These are phyloP conservation scores for Augochlorella aurata DNA, from an alignment of 2,888 invertebrate genomes.

Conservation along the genomic window DNA sequence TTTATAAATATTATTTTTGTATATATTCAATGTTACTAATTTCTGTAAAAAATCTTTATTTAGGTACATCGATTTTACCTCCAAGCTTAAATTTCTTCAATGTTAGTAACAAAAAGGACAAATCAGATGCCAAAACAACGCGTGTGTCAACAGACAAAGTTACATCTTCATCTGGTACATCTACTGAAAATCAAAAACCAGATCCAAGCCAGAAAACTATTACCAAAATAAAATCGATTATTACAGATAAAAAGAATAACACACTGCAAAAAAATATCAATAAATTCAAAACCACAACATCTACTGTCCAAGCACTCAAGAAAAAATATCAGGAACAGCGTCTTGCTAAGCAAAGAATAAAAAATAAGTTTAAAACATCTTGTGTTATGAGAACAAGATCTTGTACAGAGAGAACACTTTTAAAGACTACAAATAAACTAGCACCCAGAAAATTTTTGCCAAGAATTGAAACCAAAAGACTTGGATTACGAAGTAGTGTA, in stretches of 20 bases:
- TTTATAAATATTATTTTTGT: slow-evolving; percentile 78
- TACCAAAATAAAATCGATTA: slow-evolving; percentile 78
- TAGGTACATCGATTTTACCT: slow-evolving; percentile 88
- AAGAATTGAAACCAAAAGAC: slow-evolving; percentile 70
- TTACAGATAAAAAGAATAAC: slow-evolving; percentile 71
- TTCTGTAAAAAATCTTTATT: slow-evolving; percentile 11
- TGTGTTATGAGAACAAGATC: slow-evolving; percentile 83
- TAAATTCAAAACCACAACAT: slow-evolving; percentile 75
- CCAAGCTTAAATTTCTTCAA: slow-evolving; percentile 89
- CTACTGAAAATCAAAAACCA: slow-evolving; percentile 54
- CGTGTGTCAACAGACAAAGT: slow-evolving; percentile 52
- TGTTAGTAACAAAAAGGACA: slow-evolving; percentile 74
- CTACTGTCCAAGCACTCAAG: slow-evolving; percentile 84
- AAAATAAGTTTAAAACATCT: slow-evolving; percentile 76
- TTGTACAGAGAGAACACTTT: slow-evolving; percentile 75
- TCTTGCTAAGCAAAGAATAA: slow-evolving; percentile 83
- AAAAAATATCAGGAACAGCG: slow-evolving; percentile 86
- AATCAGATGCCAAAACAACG: slow-evolving; percentile 64
- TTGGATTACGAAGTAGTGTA: slow-evolving; percentile 73
- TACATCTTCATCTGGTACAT: slow-evolving; percentile 46
- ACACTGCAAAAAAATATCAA: slow-evolving; percentile 69
- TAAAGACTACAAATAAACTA: slow-evolving; percentile 78
- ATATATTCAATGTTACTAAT: slow-evolving; percentile 66
- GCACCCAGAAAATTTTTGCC: slow-evolving; percentile 69
- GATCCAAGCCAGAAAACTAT: slow-evolving; percentile 67